phyloP scores from a whole-genome alignment of 2,113 vertebrate species.

The Aramus guarauna region DNA sequence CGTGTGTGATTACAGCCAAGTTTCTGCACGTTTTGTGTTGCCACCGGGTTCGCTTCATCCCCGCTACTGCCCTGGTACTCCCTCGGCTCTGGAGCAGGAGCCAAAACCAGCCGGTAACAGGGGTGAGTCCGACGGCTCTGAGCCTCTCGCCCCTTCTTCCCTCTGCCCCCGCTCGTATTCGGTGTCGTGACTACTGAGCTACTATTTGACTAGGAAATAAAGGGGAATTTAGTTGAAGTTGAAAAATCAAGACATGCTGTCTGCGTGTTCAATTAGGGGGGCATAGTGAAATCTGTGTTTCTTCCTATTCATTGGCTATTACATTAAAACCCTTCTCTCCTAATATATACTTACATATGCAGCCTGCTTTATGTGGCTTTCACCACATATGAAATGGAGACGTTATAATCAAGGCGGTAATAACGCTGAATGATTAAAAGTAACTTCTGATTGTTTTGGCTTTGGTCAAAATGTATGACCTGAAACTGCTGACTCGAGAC shows the following conservation, averaged over 20 bases:
- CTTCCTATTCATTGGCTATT: background rate
- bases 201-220: background rate
- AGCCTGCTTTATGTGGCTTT: conserved; percentile 65
- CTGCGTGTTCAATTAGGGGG: conserved; percentile 42
- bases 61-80: rapidly evolving
- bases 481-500: conserved; percentile 49
- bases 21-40: rapidly evolving
- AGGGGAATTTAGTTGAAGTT: background rate
- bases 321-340: conserved; percentile 18
- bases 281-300: background rate
- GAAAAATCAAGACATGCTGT: conserved; percentile 41
- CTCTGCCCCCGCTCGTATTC: background rate
- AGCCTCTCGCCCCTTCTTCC: background rate
- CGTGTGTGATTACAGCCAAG: rapidly evolving
- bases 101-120: background rate
- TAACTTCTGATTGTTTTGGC: conserved; percentile 64
- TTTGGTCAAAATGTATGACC: conserved; percentile 7
- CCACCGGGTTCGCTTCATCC: rapidly evolving
- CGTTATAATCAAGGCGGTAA: conserved; percentile 42
- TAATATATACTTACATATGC: conserved; percentile 52
- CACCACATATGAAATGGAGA: conserved; percentile 54
- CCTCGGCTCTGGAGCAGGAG: background rate
- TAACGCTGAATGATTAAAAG: conserved; percentile 51
- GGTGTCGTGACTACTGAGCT: background rate
- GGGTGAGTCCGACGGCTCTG: background rate